Evolutionary conservation across 2,888 invertebrate genomes (phyloP), one percentile per base, ranked within the genome.

Genomic region (Antitype chi): DNA sequence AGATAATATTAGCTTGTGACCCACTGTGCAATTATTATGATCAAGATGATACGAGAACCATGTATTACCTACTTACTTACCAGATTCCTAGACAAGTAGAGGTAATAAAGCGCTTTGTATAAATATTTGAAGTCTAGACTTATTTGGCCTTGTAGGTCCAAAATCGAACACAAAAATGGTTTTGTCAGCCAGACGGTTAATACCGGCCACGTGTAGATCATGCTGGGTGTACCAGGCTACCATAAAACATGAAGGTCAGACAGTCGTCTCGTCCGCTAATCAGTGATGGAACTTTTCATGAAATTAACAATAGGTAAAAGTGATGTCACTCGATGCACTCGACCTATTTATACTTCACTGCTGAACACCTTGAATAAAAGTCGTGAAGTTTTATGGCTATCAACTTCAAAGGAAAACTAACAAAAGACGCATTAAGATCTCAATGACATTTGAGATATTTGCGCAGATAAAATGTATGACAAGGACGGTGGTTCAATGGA

Each of bases 401-500:
- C 15, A 59, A 78, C 74, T 67, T 82, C 68, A 76, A 80, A 76
- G 81, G 69, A 60, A 73, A 85, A 82, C 71, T 74, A 70, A 78
- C 84, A 85, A 84, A 84, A 85, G 85, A 82, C n/a, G 71, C 85
- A 78, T 85, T 82, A 84, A 78, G 28, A 70, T 85, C 62, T 85
- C 85, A 78, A 78, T 85, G 70, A 52, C 74, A 68, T 85, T 81
- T 62, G 49, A 78, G 74, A 78, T 82, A 72, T 76, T 84, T 81
- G 76, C 77, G 47, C 32, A 73, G 23, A 38, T 74, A 81, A 77
- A 81, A 81, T 53, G 62, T 78, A n/a, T 78, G 74, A 71, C 82
- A 85, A 85, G 84, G 84, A 73, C 77, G 52, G 8, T 66, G n/a
- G 28, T 63, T 67, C 59, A 74, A 62, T 60, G 60, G 60, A 69